Conservation (phyloP, 2,797 vertebrate genomes). For the Gila robusta region DNA sequence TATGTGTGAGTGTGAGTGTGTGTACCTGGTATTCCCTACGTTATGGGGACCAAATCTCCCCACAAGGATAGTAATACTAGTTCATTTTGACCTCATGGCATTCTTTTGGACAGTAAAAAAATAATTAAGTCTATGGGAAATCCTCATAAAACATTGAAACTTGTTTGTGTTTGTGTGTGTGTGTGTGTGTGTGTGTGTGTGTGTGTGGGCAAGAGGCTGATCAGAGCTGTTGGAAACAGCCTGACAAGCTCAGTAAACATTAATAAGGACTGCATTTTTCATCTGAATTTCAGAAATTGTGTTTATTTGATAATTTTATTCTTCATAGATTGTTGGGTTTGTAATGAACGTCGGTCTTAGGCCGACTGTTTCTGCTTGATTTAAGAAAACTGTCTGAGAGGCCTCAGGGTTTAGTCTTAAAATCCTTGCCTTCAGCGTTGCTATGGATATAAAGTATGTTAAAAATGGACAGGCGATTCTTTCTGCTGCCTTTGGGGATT, state of each 20-base stretch:
- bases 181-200: too few relatives aligned
- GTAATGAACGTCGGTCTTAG: not conserved
- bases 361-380: not conserved
- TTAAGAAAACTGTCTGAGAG: constrained; percentile 10
- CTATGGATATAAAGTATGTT: constrained; percentile 5
- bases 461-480: not conserved
- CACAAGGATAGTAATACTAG: too few relatives aligned
- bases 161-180: not conserved
- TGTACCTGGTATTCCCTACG: too few relatives aligned
- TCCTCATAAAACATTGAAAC: too few relatives aligned
- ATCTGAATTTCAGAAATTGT: constrained; percentile 10
- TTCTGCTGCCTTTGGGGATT: not conserved
- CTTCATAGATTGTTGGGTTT: not conserved
- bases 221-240: not conserved
- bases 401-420: not conserved
- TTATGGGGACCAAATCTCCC: too few relatives aligned
- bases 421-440: not conserved
- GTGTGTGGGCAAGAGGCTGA: not conserved
- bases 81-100: too few relatives aligned
- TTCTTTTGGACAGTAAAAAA: too few relatives aligned
- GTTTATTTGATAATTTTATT: not conserved
- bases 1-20: too few relatives aligned
- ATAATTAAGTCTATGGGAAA: too few relatives aligned
- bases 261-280: constrained; percentile 9
- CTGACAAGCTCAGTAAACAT: constrained; percentile 12